Evolutionary conservation across 2,888 invertebrate species (phyloP), one percentile per base, ranked within the genome.

Genomic region (Ichneumoninae sp.): DNA sequence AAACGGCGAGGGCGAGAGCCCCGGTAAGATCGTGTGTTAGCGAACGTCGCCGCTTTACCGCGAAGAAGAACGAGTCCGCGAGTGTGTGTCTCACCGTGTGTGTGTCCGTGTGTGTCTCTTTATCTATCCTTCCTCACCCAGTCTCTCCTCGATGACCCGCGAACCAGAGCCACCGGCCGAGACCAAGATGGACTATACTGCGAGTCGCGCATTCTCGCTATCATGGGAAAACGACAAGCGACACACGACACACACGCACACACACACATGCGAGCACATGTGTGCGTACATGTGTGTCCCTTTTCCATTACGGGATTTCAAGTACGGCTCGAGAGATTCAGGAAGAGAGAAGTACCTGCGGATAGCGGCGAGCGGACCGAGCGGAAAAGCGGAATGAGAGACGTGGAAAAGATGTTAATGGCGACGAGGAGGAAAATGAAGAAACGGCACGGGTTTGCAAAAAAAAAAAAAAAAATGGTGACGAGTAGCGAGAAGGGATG

Each of bases 1-100:
- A 88, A 89, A 89, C 89, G 88, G 86, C 85, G 85, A 85, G 85
- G 80, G 69, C 44, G 86, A 75, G 85, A 87, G 78, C 62, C 44
- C 44, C 44, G 71, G 36, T 66, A 74, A 22, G 33, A 68, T 76
- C 79, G 85, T 69, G 75, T 74, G 62, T 62, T 44, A 5, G 77
- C 8, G 78, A 81, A 83, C 71, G 78, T 75, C 60, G 70, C 76
- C 26, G 60, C 60, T 72, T 80, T 84, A 86, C 84, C 65, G 44
- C 74, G 82, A 83, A 81, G 78, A 77, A 22, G 78, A 81, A 60
- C 74, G 66, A 65, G 79, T 70, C 68, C 82, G 50, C 22, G 54
- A 44, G 79, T 72, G 22, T 19, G 33, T 40, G 8, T 1, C 7
- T 36, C 6, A 0, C 0, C 2, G 19, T 52, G 19, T 52, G 57